Evolutionary conservation across 2,888 invertebrate species (phyloP), one percentile per base, ranked within the genome.

Genomic region (Lycaena phlaeas): DNA sequence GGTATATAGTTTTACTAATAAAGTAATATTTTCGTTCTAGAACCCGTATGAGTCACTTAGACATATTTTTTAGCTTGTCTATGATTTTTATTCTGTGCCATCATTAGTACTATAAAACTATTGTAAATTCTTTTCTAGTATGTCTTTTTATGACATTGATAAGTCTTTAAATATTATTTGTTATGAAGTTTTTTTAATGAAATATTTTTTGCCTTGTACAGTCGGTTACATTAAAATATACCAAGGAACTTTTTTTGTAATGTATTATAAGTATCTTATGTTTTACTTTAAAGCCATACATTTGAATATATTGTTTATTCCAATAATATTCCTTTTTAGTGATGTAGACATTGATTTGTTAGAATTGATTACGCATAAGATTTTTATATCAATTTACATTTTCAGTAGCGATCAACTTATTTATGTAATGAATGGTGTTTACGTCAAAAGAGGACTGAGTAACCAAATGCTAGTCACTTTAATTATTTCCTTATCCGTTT

Each of bases 1-100:
- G 81, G 81, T 82, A 81, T 62, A 67, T 81, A 82, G 78, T 52
- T 54, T 61, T 70, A 70, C 44, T 39, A 18, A 10, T 38, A 29
- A 28, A 31, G 18, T 34, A 34, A 10, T 30, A 15, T 30, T 10
- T 31, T 11, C 12, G 15, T 22, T 22, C 9, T 34, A 7, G 10
- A 15, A 10, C 11, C 11, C 12, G 6, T 34, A 4, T 5, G 15
- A 10, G 22, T 22, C n/a, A n/a, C n/a, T n/a, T n/a, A n/a, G n/a
- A n/a, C n/a, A n/a, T n/a, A n/a, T 34, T 18, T 34, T 34, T 22
- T 34, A 22, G 22, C 18, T 34, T 34, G 6, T 34, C 22, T 34
- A 34, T 34, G 18, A 4, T 22, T 22, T 22, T 22, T 22, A 14
- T 34, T 34, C 34, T 34, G 34, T 34, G 34, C 34, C 34, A 34